A percentile compares a stretch with the other conserved stretches of the same genome.
These are phyloP conservation scores for Ichneumoninae sp. DNA, from an alignment of 2,888 invertebrate species.

Conservation along the genomic window DNA sequence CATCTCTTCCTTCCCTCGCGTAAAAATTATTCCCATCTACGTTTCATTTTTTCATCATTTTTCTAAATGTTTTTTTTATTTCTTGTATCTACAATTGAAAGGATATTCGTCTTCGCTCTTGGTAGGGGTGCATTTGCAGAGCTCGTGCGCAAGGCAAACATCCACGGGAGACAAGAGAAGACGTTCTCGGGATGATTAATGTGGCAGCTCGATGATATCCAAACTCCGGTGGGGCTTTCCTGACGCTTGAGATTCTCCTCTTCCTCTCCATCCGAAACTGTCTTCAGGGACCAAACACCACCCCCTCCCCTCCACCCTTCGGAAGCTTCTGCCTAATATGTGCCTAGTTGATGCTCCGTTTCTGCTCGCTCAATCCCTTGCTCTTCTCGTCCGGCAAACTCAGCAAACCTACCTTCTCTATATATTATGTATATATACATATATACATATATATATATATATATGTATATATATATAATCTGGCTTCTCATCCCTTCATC, in stretches of 20 bases:
- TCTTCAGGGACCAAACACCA: constrained; percentile 14
- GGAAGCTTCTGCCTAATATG: constrained; percentile 35
- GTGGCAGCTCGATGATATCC: constrained; percentile 71
- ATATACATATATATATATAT: background rate
- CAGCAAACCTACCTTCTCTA: constrained; percentile 12
- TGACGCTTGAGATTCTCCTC: constrained; percentile 23
- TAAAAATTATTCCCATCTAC: background rate
- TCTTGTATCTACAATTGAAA: background rate
- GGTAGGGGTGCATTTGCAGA: constrained; percentile 8
- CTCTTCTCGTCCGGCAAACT: constrained; percentile 43
- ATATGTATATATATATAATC: background rate
- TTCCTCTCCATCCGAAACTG: constrained; percentile 21
- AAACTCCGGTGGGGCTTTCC: constrained; percentile 37
- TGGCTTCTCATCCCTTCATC: constrained; percentile 5
- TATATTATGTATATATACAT: background rate
- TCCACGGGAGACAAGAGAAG: constrained; percentile 34
- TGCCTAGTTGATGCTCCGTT: constrained; percentile 38
- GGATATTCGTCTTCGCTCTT: background rate
- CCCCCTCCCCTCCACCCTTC: background rate
- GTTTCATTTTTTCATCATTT: background rate
- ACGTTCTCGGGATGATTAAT: constrained; percentile 70
- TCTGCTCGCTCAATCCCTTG: constrained; percentile 17
- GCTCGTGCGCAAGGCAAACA: constrained; percentile 40
- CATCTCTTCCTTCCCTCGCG: background rate
- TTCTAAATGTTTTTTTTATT: background rate